These are phyloP conservation scores for Lutjanus erythropterus DNA, from an alignment of 2,113 vertebrate species.

Conservation along the genomic window DNA sequence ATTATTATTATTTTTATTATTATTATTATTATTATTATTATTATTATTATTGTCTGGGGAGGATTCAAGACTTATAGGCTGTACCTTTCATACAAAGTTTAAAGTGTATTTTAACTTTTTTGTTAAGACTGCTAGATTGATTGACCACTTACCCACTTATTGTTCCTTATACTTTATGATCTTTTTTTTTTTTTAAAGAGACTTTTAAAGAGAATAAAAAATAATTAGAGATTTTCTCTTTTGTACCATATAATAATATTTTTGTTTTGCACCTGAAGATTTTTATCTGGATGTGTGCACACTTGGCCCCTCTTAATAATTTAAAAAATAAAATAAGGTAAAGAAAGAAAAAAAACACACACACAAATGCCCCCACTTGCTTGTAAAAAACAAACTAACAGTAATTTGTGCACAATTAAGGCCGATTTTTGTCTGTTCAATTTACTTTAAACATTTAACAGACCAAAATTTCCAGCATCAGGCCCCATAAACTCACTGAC, in stretches of 20 bases:
- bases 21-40: neutral
- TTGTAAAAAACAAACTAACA: slow-evolving; percentile 8
- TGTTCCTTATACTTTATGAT: neutral
- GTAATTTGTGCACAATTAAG: neutral
- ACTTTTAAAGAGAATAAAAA: too few species aligned
- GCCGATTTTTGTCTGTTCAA: neutral
- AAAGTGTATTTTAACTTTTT: neutral
- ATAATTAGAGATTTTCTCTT: too few species aligned
- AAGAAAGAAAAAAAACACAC: too few species aligned
- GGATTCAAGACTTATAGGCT: neutral
- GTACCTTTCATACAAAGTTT: neutral
- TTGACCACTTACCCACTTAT: neutral
- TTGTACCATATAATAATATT: too few species aligned
- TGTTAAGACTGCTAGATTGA: neutral
- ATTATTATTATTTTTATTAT: neutral
- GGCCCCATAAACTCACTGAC: neutral
- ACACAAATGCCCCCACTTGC: neutral
- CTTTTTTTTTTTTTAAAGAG: neutral
- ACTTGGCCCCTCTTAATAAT: too few species aligned
- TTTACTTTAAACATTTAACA: neutral
- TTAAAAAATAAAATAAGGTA: too few species aligned
- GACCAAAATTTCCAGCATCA: neutral
- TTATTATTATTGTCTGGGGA: neutral
- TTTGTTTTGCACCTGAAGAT: too few species aligned
- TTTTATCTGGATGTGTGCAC: too few species aligned